phyloP scores from a whole-genome alignment of 2,888 invertebrate species.

The Folsomia candida region DNA sequence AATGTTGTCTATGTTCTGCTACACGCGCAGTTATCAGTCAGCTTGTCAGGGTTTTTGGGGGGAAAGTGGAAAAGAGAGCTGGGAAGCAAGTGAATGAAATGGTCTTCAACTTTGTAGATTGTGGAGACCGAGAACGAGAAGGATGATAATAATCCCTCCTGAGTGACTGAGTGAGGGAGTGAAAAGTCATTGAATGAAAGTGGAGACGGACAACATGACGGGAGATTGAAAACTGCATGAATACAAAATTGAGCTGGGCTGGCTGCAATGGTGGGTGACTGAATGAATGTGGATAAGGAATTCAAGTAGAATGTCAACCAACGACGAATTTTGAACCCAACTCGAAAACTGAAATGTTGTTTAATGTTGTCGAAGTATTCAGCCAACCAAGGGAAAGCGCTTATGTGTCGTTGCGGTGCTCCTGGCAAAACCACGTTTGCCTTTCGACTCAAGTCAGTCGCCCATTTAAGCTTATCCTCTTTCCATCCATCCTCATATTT shows the following conservation, averaged over 20 bases:
- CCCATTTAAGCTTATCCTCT: too few relatives aligned
- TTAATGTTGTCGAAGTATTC: constrained; percentile 6
- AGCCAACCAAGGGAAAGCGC: background rate
- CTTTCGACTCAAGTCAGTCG: too few relatives aligned
- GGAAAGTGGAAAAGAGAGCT: background rate
- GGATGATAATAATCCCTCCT: constrained; percentile 3
- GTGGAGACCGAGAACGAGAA: background rate
- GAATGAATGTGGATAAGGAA: background rate
- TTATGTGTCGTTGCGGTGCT: too few relatives aligned
- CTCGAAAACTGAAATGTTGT: background rate
- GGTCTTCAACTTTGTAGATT: background rate
- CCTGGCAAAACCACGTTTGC: too few relatives aligned
- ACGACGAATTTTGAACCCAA: constrained; percentile 3
- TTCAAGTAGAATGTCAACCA: constrained; percentile 9
- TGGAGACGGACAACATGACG: background rate
- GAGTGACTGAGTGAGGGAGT: background rate
- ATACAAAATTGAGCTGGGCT: too few relatives aligned
- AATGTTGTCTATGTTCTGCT: too few relatives aligned
- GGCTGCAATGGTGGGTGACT: too few relatives aligned
- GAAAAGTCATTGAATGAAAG: constrained; percentile 8
- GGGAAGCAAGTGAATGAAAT: background rate
- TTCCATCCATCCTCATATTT: too few relatives aligned
- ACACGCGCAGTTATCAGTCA: too few relatives aligned
- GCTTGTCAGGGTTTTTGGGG: too few relatives aligned
- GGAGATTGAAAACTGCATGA: background rate